Base-by-base conservation (phyloP, 1,140 invertebrate species). In the Calliopsis andreniformis region DNA sequence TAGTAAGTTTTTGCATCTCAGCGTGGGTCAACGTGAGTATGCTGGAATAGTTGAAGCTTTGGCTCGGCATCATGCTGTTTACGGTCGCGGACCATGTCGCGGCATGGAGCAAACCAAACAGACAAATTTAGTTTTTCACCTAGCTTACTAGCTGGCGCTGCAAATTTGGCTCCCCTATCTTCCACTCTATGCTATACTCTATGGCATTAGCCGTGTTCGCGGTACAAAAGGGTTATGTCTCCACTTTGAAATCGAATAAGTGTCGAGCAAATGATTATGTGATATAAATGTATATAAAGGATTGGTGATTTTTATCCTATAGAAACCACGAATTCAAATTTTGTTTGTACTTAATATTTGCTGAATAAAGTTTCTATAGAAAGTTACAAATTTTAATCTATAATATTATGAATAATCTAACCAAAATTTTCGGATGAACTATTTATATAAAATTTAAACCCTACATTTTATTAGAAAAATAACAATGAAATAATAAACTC, bases 161-260 rank as follows among this genome's bases (percentile, higher is more conserved):
- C n/a, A n/a, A n/a, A n/a, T n/a, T n/a, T n/a, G n/a, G n/a, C n/a
- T n/a, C n/a, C n/a, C n/a, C n/a, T n/a, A n/a, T n/a, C n/a, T n/a
- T n/a, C n/a, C n/a, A n/a, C n/a, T n/a, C n/a, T n/a, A n/a, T n/a
- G n/a, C n/a, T n/a, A n/a, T n/a, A n/a, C n/a, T 39, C 35, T 39
- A 39, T 39, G 4, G 10, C 35, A 39, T 5, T 39, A 39, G 3
- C 35, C 18, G 35, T 53, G 2, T 6, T n/a, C 25, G 7, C 14
- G 7, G 7, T 7, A n/a, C 7, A 18, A 43, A 18, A 16, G 42
- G 55, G 68, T 70, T 70, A 70, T 61, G 39, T 14, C 30, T 23
- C 1, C 10, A 20, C 28, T 58, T 32, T n/a, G 6, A 55, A 53
- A 35, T n/a, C 18, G 32, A 51, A 39, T 16, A 25, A 14, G 45